Conservation (phyloP, 2,888 invertebrate genomes). For the Baccha elongata region DNA sequence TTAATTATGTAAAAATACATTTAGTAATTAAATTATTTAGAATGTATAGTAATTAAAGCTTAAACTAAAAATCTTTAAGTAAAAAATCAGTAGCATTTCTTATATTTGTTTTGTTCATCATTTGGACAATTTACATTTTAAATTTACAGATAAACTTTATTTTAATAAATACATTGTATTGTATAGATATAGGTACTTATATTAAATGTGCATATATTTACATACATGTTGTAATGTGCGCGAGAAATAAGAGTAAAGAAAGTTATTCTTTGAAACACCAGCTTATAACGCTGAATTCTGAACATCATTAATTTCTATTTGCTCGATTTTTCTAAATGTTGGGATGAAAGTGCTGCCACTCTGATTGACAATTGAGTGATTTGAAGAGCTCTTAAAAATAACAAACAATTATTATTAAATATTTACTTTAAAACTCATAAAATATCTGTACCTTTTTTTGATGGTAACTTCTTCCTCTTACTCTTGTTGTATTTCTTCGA, state of each 20-base stretch:
- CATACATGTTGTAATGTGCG: slow-evolving; percentile 32
- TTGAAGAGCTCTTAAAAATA: slow-evolving; percentile 79
- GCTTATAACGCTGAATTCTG: slow-evolving; percentile 74
- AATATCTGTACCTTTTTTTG: slow-evolving; percentile 80
- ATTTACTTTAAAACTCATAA: neutral
- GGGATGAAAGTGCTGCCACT: slow-evolving; percentile 80
- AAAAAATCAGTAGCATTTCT: neutral
- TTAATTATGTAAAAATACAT: slow-evolving; percentile 26
- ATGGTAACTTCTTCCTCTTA: slow-evolving; percentile 81
- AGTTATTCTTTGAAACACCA: neutral
- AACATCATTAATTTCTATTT: slow-evolving; percentile 77
- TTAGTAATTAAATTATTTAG: slow-evolving; percentile 21
- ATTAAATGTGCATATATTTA: slow-evolving; percentile 59
- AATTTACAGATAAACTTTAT: neutral
- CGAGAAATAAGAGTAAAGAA: neutral
- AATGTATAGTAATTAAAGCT: neutral
- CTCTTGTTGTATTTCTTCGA: slow-evolving; percentile 84
- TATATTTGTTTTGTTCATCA: neutral
- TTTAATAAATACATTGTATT: slow-evolving; percentile 23
- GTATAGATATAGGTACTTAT: slow-evolving; percentile 10
- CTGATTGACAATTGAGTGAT: slow-evolving; percentile 80
- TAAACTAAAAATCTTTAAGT: neutral
- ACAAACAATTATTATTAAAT: neutral
- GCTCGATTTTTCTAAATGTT: slow-evolving; percentile 81
- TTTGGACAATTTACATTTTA: slow-evolving; percentile 8